Percentiles rank a stretch among this genome's conserved stretches.
These are phyloP conservation scores for Patagioenas fasciata DNA, from an alignment of 2,113 vertebrate species.

Conservation along the genomic window DNA sequence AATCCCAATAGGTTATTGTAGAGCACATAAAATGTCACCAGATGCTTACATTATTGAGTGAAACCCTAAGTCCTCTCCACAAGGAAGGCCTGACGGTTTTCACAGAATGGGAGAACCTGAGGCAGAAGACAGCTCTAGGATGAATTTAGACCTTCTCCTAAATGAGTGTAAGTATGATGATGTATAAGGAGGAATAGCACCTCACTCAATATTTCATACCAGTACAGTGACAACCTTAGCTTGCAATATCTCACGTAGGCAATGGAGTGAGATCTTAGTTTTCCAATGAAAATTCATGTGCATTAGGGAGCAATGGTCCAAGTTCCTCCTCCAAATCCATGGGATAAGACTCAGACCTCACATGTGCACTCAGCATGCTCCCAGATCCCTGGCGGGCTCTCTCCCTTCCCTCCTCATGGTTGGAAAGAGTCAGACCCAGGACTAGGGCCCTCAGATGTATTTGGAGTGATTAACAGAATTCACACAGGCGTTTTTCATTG, in stretches of 20 bases:
- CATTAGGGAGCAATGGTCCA: neutral
- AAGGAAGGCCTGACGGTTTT: accelerated
- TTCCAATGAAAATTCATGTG: neutral
- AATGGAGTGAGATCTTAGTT: neutral
- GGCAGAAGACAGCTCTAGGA: neutral
- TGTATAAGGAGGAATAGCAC: neutral
- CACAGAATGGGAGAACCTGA: neutral
- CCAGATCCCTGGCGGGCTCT: neutral
- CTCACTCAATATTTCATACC: neutral
- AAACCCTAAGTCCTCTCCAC: neutral
- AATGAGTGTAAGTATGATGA: neutral
- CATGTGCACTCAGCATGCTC: neutral
- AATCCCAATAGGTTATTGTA: neutral
- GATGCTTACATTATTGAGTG: neutral
- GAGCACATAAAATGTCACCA: neutral
- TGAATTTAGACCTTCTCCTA: neutral
- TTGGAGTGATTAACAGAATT: neutral
- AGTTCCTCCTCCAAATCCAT: neutral
- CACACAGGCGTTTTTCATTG: neutral
- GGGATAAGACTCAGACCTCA: neutral
- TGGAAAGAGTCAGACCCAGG: neutral
- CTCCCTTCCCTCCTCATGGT: neutral
- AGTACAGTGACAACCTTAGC: neutral
- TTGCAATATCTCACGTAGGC: neutral
- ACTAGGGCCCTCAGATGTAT: neutral